Base-by-base conservation (phyloP, 2,888 invertebrate genomes). In the Smittia aterrima region DNA sequence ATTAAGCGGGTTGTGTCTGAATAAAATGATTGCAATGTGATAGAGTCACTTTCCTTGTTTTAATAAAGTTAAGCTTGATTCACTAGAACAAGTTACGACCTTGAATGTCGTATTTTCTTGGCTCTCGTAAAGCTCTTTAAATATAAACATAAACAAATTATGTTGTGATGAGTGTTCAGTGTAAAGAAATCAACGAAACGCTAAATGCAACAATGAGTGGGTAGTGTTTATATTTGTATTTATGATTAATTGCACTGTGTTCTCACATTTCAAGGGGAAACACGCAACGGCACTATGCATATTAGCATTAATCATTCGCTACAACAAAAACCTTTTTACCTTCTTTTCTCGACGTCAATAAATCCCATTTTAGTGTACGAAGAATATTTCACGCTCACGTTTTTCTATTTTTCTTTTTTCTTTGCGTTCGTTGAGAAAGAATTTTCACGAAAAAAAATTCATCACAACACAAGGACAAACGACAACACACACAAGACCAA, bases 231-330 rank as follows among this genome's bases (percentile, higher is more conserved):
- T 70, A 16, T 16, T 54, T 32, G 16, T 22, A 54, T 70, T 47
- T 16, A 70, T 70, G 70, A 70, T 70, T 53, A 70, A 70, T 70
- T 40, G 53, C 54, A n/a, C 18, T 27, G 20, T 32, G 32, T 53
- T 70, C 16, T 53, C 41, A 41, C 25, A 70, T 53, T 54, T 53
- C 54, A 54, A 18, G 18, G 58, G 20, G n/a, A 58, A 41, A 18
- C 70, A 70, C 70, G 70, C 53, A 53, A 70, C 32, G 24, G 68
- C 38, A 38, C 38, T 27, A 32, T 68, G 68, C 68, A 68, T 68
- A 47, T 68, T 68, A 47, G 47, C 70, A 70, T 70, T 70, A 70
- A 70, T 70, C 70, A 70, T 70, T 58, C 58, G 20, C 9, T 4
- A 20, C 18, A 20, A 20, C 9, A 18, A 22, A 20, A 22, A 58